These are phyloP conservation scores for Druon quercuslanigerum DNA, from an alignment of 1,140 invertebrate species.

Conservation along the genomic window DNA sequence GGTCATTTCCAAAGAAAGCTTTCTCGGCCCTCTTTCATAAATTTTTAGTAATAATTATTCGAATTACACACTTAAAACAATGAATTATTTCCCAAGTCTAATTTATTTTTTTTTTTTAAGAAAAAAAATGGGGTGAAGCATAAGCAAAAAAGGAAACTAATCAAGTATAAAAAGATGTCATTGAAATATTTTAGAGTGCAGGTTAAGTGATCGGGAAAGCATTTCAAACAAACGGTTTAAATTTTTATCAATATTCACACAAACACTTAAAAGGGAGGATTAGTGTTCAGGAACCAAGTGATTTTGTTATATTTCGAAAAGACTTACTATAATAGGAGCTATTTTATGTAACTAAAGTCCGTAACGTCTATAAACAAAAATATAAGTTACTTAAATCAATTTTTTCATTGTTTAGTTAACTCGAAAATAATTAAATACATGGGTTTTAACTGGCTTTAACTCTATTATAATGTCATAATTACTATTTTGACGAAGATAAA, in stretches of 20 bases:
- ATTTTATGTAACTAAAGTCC: too few species aligned
- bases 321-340: too few species aligned
- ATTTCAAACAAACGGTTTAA: neutral
- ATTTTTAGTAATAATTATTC: neutral
- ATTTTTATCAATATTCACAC: neutral
- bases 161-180: neutral
- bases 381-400: too few species aligned
- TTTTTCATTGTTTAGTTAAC: too few species aligned
- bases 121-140: neutral
- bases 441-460: too few species aligned
- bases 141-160: slow-evolving; percentile 2
- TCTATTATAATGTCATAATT: too few species aligned
- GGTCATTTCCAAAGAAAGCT: neutral
- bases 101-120: neutral
- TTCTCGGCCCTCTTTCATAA: neutral
- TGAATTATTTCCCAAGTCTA: neutral
- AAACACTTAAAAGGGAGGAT: neutral
- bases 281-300: neutral
- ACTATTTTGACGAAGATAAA: too few species aligned
- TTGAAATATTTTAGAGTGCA: neutral
- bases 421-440: too few species aligned
- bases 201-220: slow-evolving; percentile 13
- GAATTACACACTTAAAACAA: neutral
- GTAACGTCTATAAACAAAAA: too few species aligned
- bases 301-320: too few species aligned